These are phyloP conservation scores for Bovichtus variegatus DNA, from an alignment of 2,797 vertebrate genomes.

Conservation along the genomic window DNA sequence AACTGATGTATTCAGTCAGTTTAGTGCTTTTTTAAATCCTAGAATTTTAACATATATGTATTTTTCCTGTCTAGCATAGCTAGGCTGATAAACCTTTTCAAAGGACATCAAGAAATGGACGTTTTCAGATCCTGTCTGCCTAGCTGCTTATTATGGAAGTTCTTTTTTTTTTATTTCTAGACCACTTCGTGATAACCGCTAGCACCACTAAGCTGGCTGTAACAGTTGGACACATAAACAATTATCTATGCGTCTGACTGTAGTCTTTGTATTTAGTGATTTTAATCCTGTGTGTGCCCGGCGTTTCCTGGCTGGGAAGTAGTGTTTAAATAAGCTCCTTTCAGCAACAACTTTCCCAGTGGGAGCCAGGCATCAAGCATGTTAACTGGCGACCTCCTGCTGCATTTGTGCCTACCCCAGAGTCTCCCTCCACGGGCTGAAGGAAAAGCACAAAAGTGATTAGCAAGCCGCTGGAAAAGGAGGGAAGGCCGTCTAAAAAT, in stretches of 20 bases:
- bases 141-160: constrained; percentile 13
- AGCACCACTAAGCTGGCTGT: constrained; percentile 48
- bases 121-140: neutral
- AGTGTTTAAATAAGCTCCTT: constrained; percentile 72
- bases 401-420: constrained; percentile 69
- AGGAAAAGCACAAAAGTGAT: constrained; percentile 84
- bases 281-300: constrained; percentile 67
- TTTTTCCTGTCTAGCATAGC: neutral
- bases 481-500: constrained; percentile 62
- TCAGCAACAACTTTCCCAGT: constrained; percentile 68
- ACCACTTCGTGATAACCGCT: constrained; percentile 34
- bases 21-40: neutral
- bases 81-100: neutral
- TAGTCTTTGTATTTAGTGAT: constrained; percentile 73
- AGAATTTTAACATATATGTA: neutral
- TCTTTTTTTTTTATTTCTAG: constrained; percentile 34
- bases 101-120: neutral
- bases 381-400: constrained; percentile 71
- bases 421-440: constrained; percentile 75
- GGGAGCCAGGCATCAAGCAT: constrained; percentile 68
- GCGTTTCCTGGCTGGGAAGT: constrained; percentile 73
- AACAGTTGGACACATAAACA: constrained; percentile 59
- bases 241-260: constrained; percentile 69
- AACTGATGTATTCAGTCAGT: no score
- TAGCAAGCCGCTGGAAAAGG: constrained; percentile 68